A percentile compares a stretch with the other conserved stretches of the same genome.
These are phyloP conservation scores for Chelonus formosanus DNA, from an alignment of 2,888 invertebrate species.

Conservation along the genomic window DNA sequence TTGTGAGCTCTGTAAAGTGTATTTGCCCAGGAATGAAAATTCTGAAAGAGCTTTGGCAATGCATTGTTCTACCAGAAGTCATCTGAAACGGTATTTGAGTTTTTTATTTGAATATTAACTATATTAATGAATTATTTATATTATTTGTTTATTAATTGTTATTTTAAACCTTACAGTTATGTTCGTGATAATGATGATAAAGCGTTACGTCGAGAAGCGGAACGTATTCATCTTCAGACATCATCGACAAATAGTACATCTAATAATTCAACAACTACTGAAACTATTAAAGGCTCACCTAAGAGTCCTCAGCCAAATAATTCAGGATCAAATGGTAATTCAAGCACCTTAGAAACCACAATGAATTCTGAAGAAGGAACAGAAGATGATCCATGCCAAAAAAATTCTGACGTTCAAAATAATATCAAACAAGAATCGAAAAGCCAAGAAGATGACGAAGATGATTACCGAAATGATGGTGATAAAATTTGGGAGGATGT, in stretches of 20 bases:
- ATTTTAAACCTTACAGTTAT: slow-evolving; percentile 62
- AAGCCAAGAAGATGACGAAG: slow-evolving; percentile 65
- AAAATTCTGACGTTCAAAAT: slow-evolving; percentile 30
- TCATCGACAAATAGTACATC: slow-evolving; percentile 38
- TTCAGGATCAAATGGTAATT: slow-evolving; percentile 23
- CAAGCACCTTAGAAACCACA: slow-evolving; percentile 29
- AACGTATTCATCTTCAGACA: slow-evolving; percentile 69
- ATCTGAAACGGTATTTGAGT: slow-evolving; percentile 71
- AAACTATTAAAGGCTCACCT: neutral
- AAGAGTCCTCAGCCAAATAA: slow-evolving; percentile 20
- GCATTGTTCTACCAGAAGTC: slow-evolving; percentile 80
- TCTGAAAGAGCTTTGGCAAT: slow-evolving; percentile 72
- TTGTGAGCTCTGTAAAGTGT: slow-evolving; percentile 82
- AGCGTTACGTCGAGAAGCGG: slow-evolving; percentile 76
- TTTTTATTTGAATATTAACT: too few relatives aligned
- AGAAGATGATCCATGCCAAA: slow-evolving; percentile 53
- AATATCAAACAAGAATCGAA: slow-evolving; percentile 61
- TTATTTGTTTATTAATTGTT: too few relatives aligned
- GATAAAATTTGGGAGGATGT: slow-evolving; percentile 84
- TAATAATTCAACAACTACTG: neutral
- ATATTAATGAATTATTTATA: neutral
- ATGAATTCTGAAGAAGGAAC: slow-evolving; percentile 54
- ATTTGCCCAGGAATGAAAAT: slow-evolving; percentile 72
- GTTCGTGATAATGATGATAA: slow-evolving; percentile 81
- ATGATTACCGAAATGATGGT: slow-evolving; percentile 65